A percentile compares a stretch with the other conserved stretches of the same genome.
Conservation (phyloP, 2,113 vertebrate genomes). For the Epinephelus cyanopodus region DNA sequence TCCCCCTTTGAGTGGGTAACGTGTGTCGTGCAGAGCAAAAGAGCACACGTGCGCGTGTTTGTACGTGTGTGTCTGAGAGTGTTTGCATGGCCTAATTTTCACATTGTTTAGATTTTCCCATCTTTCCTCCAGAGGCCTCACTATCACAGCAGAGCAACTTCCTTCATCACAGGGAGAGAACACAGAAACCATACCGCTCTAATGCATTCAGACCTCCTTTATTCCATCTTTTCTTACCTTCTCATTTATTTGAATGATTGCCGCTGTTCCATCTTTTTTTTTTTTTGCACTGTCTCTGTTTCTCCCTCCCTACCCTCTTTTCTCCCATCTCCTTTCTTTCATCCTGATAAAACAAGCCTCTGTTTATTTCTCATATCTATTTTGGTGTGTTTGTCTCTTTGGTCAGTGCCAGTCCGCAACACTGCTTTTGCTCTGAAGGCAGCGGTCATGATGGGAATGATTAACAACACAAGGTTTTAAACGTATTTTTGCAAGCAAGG, state of each 20-base stretch:
- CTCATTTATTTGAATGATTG: constrained; percentile 59
- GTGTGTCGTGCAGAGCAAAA: constrained; percentile 12
- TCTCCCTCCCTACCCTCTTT: constrained; percentile 7
- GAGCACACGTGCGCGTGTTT: constrained; percentile 31
- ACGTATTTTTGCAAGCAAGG: background rate
- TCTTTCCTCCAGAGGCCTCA: constrained; percentile 77
- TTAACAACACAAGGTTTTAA: constrained; percentile 5
- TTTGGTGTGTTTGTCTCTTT: constrained; percentile 40
- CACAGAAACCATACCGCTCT: constrained; percentile 48
- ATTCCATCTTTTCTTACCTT: constrained; percentile 41
- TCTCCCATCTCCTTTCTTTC: constrained; percentile 18
- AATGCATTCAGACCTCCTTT: constrained; percentile 61
- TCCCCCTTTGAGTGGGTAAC: constrained; percentile 42
- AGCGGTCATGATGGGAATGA: constrained; percentile 28
- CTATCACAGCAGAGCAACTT: constrained; percentile 77
- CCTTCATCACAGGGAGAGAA: constrained; percentile 68
- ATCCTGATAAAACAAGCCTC: constrained; percentile 18
- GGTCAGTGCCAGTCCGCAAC: constrained; percentile 32
- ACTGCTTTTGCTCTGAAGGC: constrained; percentile 7
- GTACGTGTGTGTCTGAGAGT: constrained; percentile 28
- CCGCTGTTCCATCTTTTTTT: constrained; percentile 42
- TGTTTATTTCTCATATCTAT: constrained; percentile 48
- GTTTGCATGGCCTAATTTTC: constrained; percentile 79
- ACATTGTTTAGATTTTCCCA: constrained; percentile 77
- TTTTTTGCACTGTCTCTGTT: background rate